Evolutionary conservation across 1,140 invertebrate species (phyloP).

Genomic region (Ephestia elutella): DNA sequence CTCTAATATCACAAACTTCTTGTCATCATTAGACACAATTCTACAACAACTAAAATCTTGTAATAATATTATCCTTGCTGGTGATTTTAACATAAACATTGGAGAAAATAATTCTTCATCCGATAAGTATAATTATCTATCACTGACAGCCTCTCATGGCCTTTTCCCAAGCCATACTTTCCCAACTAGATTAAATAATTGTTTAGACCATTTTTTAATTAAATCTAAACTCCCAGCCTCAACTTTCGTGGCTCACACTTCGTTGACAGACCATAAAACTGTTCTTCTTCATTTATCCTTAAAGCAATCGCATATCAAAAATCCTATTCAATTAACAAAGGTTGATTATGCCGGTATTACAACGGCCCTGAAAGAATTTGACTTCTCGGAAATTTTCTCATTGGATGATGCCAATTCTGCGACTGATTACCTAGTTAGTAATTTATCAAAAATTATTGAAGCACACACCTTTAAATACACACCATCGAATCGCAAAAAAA

Average conservation of each 20-base stretch:
- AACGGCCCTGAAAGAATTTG: too few species aligned
- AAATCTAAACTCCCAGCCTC: too few species aligned
- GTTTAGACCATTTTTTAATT: constrained; percentile 11
- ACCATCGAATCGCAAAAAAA: too few species aligned
- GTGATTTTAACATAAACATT: constrained; percentile 12
- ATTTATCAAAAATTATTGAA: neutral
- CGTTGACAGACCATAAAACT: neutral
- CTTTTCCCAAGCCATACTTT: neutral
- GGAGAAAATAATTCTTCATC: neutral
- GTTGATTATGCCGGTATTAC: too few species aligned
- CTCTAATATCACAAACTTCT: neutral
- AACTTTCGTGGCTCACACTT: too few species aligned
- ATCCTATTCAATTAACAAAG: too few species aligned
- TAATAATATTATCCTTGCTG: neutral
- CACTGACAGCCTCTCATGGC: constrained; percentile 1
- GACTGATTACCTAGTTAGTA: neutral
- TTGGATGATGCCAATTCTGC: neutral
- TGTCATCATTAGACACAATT: neutral
- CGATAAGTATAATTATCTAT: neutral
- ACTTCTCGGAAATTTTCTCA: neutral
- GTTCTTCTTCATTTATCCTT: too few species aligned
- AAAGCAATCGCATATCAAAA: too few species aligned
- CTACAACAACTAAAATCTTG: neutral
- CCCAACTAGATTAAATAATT: constrained; percentile 6
- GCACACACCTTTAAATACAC: too few species aligned